These are phyloP conservation scores for Schizotus pectinicornis DNA, from an alignment of 2,888 invertebrate genomes.

Conservation along the genomic window DNA sequence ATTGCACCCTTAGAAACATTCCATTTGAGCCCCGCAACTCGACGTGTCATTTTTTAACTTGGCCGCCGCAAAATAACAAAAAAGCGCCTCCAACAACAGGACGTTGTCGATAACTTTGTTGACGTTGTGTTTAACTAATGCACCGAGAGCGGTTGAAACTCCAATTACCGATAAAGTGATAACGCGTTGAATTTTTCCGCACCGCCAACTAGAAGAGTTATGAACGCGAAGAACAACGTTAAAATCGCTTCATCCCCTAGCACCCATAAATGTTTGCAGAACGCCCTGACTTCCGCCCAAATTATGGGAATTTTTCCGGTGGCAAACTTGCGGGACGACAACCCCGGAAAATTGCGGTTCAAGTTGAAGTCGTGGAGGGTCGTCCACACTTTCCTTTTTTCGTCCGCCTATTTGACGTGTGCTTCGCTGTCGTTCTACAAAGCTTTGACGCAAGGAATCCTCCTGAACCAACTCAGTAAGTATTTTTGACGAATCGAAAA, in stretches of 20 bases:
- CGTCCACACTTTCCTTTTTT: conserved; percentile 20
- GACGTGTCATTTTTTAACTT: neutral
- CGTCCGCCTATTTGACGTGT: conserved; percentile 24
- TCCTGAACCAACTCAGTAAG: conserved; percentile 34
- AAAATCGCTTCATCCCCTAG: conserved; percentile 2
- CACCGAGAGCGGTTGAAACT: neutral
- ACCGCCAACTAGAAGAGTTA: no score
- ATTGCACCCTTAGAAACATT: no score
- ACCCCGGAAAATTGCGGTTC: conserved; percentile 19
- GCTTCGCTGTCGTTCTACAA: conserved; percentile 27
- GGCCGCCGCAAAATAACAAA: neutral
- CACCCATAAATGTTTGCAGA: conserved; percentile 28
- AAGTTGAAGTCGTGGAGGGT: conserved; percentile 31
- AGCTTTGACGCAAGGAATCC: conserved; percentile 24
- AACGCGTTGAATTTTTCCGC: no score
- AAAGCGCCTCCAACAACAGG: neutral
- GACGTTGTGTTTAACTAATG: conserved; percentile 1
- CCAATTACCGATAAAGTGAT: neutral
- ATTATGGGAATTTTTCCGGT: conserved; percentile 32
- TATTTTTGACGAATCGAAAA: neutral
- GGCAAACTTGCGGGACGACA: conserved; percentile 16
- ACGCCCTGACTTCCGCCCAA: conserved; percentile 27
- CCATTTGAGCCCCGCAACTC: neutral
- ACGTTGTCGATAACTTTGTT: neutral
- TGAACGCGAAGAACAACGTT: no score